phyloP scores from a whole-genome alignment of 1,140 invertebrate species.

The Micrasema minimum region DNA sequence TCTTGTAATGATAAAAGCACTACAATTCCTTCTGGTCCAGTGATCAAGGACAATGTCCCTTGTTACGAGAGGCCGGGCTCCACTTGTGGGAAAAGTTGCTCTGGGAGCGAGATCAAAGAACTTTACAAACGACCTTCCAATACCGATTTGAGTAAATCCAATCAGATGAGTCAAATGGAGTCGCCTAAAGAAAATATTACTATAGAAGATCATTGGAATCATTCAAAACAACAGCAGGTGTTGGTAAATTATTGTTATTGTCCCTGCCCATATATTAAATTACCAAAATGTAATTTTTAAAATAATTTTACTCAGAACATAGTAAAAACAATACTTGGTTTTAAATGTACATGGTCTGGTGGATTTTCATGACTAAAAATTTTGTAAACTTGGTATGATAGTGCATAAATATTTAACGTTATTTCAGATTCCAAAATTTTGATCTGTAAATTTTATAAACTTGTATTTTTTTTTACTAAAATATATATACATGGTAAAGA shows the following conservation, averaged over 20 bases:
- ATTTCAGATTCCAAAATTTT: too few relatives aligned
- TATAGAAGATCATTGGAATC: neutral
- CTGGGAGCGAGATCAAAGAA: constrained; percentile 7
- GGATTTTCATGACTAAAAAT: too few relatives aligned
- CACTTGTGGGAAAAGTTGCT: neutral
- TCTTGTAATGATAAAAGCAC: too few relatives aligned
- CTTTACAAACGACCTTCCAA: neutral
- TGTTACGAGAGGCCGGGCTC: neutral
- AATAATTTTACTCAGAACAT: neutral
- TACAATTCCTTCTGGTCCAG: neutral
- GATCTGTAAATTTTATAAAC: too few relatives aligned
- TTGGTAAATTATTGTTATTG: constrained; percentile 17
- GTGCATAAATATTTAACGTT: too few relatives aligned
- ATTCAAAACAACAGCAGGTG: neutral
- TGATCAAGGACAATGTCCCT: neutral
- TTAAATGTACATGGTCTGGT: too few relatives aligned
- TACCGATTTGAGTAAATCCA: neutral
- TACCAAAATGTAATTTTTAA: constrained; percentile 17
- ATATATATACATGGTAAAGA: too few relatives aligned
- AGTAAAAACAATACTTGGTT: too few relatives aligned
- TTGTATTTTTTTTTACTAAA: too few relatives aligned
- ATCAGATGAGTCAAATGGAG: neutral
- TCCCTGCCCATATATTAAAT: constrained; percentile 33
- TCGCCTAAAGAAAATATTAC: neutral
- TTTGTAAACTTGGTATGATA: too few relatives aligned